These are phyloP conservation scores for Heliconius himera DNA, from an alignment of 1,140 invertebrate genomes.

Conservation along the genomic window DNA sequence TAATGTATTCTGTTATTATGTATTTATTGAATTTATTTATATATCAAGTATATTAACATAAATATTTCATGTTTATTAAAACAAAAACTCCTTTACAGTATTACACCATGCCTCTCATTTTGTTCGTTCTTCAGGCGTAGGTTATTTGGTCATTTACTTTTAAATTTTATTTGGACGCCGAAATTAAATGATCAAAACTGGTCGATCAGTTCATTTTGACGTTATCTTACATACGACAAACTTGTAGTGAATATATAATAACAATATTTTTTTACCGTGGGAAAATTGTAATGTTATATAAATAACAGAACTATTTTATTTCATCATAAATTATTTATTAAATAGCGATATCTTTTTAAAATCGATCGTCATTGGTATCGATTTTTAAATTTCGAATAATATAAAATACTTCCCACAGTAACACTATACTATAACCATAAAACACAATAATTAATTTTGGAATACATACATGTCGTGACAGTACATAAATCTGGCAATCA, in stretches of 20 bases:
- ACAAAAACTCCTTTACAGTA: background rate
- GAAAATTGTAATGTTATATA: background rate
- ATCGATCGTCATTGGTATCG: background rate
- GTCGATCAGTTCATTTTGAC: conserved; percentile 55
- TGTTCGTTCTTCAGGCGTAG: background rate
- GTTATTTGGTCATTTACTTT: conserved; percentile 20
- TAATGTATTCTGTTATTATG: no score
- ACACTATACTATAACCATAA: background rate
- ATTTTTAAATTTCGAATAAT: background rate
- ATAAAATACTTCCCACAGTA: conserved; percentile 3
- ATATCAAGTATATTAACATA: no score
- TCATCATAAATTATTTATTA: no score
- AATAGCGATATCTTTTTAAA: background rate
- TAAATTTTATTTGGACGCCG: conserved; percentile 15
- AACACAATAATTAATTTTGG: background rate
- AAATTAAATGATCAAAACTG: conserved; percentile 55
- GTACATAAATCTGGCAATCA: conserved; percentile 13
- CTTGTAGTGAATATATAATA: background rate
- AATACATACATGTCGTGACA: background rate
- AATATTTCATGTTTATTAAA: conserved; percentile 22
- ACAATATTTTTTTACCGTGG: background rate
- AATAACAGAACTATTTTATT: background rate
- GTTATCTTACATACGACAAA: conserved; percentile 7
- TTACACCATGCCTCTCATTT: background rate
- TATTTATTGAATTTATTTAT: no score